Base-by-base conservation (phyloP, 2,888 invertebrate species). In the Pimpla rufipes region DNA sequence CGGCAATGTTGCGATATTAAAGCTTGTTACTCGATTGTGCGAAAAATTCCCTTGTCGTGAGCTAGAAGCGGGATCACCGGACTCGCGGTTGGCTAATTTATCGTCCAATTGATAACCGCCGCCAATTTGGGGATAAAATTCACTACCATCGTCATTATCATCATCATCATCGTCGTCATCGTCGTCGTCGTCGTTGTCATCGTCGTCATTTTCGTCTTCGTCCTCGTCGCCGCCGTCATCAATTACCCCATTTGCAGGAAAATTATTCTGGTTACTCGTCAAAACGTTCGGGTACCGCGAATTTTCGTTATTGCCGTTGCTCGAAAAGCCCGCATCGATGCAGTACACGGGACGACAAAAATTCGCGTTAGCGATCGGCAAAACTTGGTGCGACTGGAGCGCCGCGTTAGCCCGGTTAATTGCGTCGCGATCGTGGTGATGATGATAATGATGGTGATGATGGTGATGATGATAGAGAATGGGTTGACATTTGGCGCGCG, bases 391-490 rank as follows among this genome's bases (percentile, higher is more conserved):
- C 21, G 21, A 40, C 16, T 76, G 66, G 18, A 42, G 40, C 10
- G 16, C 3, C 5, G n/a, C 29, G 45, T 42, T 73, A 6, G n/a
- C 13, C 37, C 37, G 3, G 16, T 8, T 16, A 45, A 18, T 37
- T 1, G 7, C 37, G 47, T 13, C 18, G 13, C 90, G 90, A 86
- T 90, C 42, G 7, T 79, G 52, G 47, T 73, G 50, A 37, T 82
- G 59, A 62, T 67, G 74, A 66, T 85, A 29, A 35, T 59, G 85
- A 75, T 89, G 88, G 77, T 88, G 88, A 77, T 88, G 89, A 70
- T 90, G 89, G 82, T 90, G 87, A 84, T 89, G 86, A 64, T 90
- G 89, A 88, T 91, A 91, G 79, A 90, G 87, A 85, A 91, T 86
- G 64, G 91, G 89, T 79, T 90, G 89, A 83, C 90, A 92, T 86